Evolutionary conservation across 2,113 vertebrate species (phyloP), one percentile per base, ranked within the genome.

Genomic region (mouse (Mus musculus)): DNA sequence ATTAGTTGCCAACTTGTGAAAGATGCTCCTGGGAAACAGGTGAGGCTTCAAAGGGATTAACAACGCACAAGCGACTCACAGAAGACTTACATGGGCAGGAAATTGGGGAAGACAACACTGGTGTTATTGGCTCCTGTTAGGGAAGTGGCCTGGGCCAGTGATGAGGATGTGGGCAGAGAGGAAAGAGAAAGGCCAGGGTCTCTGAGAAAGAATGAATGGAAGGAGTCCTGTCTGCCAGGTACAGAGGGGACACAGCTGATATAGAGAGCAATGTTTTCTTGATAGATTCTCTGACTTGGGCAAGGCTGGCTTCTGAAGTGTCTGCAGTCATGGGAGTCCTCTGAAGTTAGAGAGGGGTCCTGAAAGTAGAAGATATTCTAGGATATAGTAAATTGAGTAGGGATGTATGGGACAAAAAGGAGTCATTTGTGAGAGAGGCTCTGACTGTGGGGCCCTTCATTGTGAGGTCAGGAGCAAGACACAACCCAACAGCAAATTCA

Each of bases 231-330:
- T 36, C 65, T 73, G 36, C 54, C 14, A 13, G 69, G 86, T 2
- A 0, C 0, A 1, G 63, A 56, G 63, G 11, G 46, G 42, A 12
- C 2, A 0, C 2, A 0, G 17, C 46, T 3, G 3, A 28, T 5
- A 8, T 28, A 30, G 63, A 49, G 39, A 9, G 14, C 52, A 8
- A 1, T 7, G 63, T 39, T 22, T 13, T 2, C 52, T 49, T n/a
- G 30, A 36, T 33, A 13, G 88, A 24, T 3, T 3, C 13, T 49
- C 28, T 42, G 19, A 42, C 3, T 17, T 19, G 65, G 54, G 13
- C 42, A 78, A 19, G 26, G 3, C 12, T 33, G 39, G 8, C 3
- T 8, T 39, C 26, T 39, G 22, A 75, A 67, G 49, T 12, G 13
- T 49, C 46, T 33, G 9, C 14, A 46, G 26, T 61, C 54, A 2